Percentiles rank a stretch among this genome's conserved stretches.
These are phyloP conservation scores for Theocolax elegans DNA, from an alignment of 1,140 invertebrate species.

Conservation along the genomic window DNA sequence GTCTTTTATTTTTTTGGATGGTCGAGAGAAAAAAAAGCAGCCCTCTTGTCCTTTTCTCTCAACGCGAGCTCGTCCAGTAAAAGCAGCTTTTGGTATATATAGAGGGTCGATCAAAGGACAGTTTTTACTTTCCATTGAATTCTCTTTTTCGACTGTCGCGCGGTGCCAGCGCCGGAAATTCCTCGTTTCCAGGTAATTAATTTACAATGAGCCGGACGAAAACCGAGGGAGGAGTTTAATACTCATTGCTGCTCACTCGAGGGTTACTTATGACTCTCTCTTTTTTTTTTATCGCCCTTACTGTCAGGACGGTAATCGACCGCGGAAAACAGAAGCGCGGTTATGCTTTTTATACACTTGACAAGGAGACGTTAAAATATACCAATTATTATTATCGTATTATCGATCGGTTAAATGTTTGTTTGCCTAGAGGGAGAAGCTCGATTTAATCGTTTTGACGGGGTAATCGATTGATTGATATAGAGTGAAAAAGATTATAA, in stretches of 20 bases:
- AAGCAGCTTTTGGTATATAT: constrained; percentile 41
- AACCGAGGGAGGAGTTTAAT: constrained; percentile 38
- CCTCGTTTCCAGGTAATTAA: constrained; percentile 69
- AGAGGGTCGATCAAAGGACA: constrained; percentile 59
- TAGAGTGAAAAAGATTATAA: too few relatives aligned
- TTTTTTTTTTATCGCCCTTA: constrained; percentile 49
- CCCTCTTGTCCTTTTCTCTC: not conserved
- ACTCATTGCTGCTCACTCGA: constrained; percentile 36
- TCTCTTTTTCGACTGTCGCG: constrained; percentile 27
- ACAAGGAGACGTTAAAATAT: not conserved
- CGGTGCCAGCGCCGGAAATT: constrained; percentile 58
- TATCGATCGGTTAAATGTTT: constrained; percentile 14
- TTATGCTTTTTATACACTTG: not conserved
- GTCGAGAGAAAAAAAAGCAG: not conserved
- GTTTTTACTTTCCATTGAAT: constrained; percentile 64
- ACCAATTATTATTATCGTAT: not conserved
- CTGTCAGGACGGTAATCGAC: constrained; percentile 16
- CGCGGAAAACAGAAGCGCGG: not conserved
- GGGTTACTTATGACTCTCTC: constrained; percentile 57
- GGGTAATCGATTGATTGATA: too few relatives aligned
- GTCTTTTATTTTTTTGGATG: not conserved
- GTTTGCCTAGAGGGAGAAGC: not conserved
- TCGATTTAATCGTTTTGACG: too few relatives aligned
- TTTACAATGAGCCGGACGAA: constrained; percentile 67
- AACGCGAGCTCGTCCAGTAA: constrained; percentile 40